Percentiles rank a stretch among this genome's conserved stretches.
These are phyloP conservation scores for Sylvia borin DNA, from an alignment of 2,797 vertebrate genomes.

Conservation along the genomic window DNA sequence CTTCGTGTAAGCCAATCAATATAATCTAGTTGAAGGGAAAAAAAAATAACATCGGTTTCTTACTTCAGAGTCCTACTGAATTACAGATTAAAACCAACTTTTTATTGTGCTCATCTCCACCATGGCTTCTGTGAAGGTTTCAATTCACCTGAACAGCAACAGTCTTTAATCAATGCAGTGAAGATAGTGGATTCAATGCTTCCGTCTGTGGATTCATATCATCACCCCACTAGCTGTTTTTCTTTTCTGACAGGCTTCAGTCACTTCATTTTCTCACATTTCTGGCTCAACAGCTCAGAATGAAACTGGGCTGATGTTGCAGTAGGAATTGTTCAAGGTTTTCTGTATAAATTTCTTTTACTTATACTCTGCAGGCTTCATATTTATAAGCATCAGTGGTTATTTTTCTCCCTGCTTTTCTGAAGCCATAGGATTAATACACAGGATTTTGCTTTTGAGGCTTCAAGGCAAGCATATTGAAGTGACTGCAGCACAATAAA, in stretches of 20 bases:
- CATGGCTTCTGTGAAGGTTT: constrained; percentile 31
- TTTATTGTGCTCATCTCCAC: neutral
- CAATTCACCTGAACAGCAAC: constrained; percentile 31
- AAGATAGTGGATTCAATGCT: constrained; percentile 28
- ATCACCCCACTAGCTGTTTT: constrained; percentile 36
- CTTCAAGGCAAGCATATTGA: constrained; percentile 43
- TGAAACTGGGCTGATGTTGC: constrained; percentile 31
- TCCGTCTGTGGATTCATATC: neutral
- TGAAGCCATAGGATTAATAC: constrained; percentile 29
- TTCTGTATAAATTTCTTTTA: constrained; percentile 58
- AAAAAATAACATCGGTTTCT: neutral
- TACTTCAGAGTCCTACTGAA: neutral
- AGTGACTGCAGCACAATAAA: constrained; percentile 3
- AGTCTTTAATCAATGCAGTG: constrained; percentile 38
- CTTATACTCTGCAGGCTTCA: constrained; percentile 31
- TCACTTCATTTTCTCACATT: constrained; percentile 68
- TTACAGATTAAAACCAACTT: constrained; percentile 7
- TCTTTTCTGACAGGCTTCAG: constrained; percentile 64
- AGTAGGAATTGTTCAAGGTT: constrained; percentile 59
- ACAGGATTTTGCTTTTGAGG: constrained; percentile 32
- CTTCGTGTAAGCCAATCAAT: neutral
- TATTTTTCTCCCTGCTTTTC: constrained; percentile 38
- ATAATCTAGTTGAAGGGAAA: neutral
- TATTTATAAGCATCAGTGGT: constrained; percentile 47
- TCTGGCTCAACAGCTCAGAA: constrained; percentile 52